phyloP scores from a whole-genome alignment of 1,140 invertebrate species.

The Cryptotermes secundus region DNA sequence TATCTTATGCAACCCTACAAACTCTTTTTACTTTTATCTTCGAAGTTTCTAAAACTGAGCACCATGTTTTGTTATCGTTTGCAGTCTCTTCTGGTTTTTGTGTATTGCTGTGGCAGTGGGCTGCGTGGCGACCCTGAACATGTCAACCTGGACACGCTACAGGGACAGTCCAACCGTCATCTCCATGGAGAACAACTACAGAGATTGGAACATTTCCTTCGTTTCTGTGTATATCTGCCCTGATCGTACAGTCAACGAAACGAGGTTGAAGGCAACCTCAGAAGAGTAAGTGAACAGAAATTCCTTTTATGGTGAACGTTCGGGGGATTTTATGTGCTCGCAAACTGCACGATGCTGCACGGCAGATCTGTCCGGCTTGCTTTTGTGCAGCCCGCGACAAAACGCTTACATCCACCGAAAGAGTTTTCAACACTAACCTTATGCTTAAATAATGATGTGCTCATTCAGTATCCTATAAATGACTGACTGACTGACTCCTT shows the following conservation, averaged over 20 bases:
- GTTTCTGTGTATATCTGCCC: constrained; percentile 58
- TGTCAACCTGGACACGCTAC: constrained; percentile 59
- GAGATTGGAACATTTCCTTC: constrained; percentile 69
- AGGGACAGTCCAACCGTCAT: constrained; percentile 68
- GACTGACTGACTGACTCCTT: no score
- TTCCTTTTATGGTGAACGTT: not conserved
- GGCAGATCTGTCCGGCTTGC: no score
- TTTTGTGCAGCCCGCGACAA: no score
- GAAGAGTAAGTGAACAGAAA: not conserved
- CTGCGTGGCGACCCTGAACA: not conserved
- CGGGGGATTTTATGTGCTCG: no score
- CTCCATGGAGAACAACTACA: constrained; percentile 69
- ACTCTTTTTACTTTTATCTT: no score
- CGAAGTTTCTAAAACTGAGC: no score
- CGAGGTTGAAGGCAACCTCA: not conserved
- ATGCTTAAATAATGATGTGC: no score
- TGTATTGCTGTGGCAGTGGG: not conserved
- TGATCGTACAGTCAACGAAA: not conserved
- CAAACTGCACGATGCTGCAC: no score
- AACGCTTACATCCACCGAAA: no score
- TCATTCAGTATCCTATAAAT: no score
- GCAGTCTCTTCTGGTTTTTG: constrained; percentile 9
- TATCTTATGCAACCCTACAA: no score
- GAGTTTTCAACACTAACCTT: no score
- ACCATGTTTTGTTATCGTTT: not conserved